Evolutionary conservation across 2,888 invertebrate species (phyloP).

Genomic region (Crematogaster levior): DNA sequence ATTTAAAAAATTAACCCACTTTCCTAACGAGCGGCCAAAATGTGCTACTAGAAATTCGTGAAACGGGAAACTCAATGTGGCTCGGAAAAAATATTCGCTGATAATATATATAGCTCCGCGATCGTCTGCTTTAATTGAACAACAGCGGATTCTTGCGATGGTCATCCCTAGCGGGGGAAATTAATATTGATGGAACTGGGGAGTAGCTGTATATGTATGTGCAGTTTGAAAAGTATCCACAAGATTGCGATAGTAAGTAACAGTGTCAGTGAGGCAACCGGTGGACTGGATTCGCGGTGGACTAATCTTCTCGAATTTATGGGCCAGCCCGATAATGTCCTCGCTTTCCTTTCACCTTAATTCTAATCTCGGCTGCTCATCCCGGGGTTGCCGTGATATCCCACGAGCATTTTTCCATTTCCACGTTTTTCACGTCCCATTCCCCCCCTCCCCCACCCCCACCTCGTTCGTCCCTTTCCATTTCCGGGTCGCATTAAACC

Average conservation of each 20-base stretch:
- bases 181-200: conserved; percentile 54
- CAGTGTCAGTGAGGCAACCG: conserved; percentile 34
- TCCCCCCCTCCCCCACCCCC: neutral
- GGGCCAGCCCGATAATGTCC: conserved; percentile 80
- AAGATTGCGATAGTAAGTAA: conserved; percentile 65
- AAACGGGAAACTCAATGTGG: conserved; percentile 59
- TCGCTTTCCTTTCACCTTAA: conserved; percentile 80
- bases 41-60: conserved; percentile 61
- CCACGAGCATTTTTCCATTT: conserved; percentile 71
- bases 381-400: conserved; percentile 66
- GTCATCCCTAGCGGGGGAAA: conserved; percentile 5
- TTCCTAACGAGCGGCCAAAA: conserved; percentile 66
- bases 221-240: conserved; percentile 64
- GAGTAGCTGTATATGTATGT: conserved; percentile 42
- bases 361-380: conserved; percentile 75
- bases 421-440: conserved; percentile 44
- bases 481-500: conserved; percentile 73
- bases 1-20: conserved; percentile 77
- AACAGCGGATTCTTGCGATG: neutral
- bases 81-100: conserved; percentile 5
- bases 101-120: neutral
- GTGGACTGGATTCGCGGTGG: conserved; percentile 73
- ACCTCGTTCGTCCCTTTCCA: conserved; percentile 54
- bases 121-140: neutral
- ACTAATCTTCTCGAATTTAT: conserved; percentile 82